Evolutionary conservation across 2,797 vertebrate genomes (phyloP).

Genomic region (Paramormyrops hopkinsi): DNA sequence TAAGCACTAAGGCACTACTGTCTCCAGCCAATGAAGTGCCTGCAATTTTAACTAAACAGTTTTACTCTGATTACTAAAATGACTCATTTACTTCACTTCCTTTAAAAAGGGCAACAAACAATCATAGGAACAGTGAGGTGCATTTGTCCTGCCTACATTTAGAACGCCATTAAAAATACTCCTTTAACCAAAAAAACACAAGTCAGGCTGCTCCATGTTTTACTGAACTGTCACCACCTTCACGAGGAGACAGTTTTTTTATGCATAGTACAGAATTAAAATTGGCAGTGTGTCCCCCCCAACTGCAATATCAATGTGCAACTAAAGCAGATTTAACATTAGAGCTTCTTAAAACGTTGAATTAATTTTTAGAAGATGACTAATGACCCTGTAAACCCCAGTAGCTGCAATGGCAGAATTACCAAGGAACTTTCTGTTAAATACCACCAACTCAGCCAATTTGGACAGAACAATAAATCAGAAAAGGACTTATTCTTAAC

Average conservation of each 20-base stretch:
- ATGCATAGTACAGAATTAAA: background rate
- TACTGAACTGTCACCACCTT: background rate
- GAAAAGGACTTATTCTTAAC: background rate
- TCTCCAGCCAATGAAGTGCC: background rate
- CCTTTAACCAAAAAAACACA: background rate
- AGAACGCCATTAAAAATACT: background rate
- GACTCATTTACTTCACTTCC: background rate
- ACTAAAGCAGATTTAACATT: background rate
- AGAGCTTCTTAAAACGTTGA: background rate
- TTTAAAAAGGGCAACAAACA: background rate
- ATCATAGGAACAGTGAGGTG: background rate
- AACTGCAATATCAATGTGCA: background rate
- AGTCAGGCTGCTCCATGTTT: background rate
- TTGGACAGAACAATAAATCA: background rate
- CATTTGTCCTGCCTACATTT: background rate
- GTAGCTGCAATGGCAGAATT: background rate
- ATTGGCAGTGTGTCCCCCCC: background rate
- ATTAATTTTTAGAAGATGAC: conserved; percentile 3
- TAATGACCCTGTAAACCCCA: background rate
- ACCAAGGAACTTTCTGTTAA: background rate
- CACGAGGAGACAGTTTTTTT: background rate
- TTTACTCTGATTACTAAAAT: background rate
- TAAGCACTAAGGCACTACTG: background rate
- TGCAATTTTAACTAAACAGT: background rate
- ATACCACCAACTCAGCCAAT: background rate